Conservation (phyloP, 2,888 invertebrate species). For the Idaea straminata region DNA sequence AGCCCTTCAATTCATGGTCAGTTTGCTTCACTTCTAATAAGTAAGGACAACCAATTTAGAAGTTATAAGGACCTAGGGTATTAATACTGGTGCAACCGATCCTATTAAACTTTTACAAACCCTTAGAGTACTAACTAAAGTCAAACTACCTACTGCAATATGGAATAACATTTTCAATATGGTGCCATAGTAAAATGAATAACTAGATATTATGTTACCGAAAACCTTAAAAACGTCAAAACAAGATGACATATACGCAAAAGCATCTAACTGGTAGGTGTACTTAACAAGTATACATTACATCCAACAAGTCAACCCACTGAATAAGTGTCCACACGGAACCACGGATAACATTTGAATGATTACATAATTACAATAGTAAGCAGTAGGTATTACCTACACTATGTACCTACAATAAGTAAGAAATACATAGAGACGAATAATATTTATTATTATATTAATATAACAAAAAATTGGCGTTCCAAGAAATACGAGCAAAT, state of each 20-base stretch:
- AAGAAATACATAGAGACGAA: constrained; percentile 26
- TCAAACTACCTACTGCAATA: too few relatives aligned
- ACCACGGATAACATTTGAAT: constrained; percentile 29
- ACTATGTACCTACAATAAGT: constrained; percentile 22
- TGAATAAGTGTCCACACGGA: constrained; percentile 28
- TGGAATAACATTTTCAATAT: not conserved
- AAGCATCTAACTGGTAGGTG: constrained; percentile 6
- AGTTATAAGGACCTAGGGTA: not conserved
- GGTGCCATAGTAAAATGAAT: not conserved
- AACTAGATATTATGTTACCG: not conserved
- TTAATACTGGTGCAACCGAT: too few relatives aligned
- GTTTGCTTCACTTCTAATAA: not conserved
- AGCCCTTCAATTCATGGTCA: too few relatives aligned
- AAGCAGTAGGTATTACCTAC: constrained; percentile 27
- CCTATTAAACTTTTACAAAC: not conserved
- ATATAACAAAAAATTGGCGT: constrained; percentile 13
- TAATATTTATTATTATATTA: constrained; percentile 17
- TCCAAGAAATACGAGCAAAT: constrained; percentile 8
- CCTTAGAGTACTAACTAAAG: too few relatives aligned
- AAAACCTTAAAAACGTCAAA: not conserved
- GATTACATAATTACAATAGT: constrained; percentile 39
- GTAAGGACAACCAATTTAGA: not conserved
- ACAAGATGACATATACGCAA: constrained; percentile 14
- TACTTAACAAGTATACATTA: not conserved
- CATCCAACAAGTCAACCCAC: constrained; percentile 6